These are phyloP conservation scores for Squalus acanthias DNA, from an alignment of 2,797 vertebrate species.

Conservation along the genomic window DNA sequence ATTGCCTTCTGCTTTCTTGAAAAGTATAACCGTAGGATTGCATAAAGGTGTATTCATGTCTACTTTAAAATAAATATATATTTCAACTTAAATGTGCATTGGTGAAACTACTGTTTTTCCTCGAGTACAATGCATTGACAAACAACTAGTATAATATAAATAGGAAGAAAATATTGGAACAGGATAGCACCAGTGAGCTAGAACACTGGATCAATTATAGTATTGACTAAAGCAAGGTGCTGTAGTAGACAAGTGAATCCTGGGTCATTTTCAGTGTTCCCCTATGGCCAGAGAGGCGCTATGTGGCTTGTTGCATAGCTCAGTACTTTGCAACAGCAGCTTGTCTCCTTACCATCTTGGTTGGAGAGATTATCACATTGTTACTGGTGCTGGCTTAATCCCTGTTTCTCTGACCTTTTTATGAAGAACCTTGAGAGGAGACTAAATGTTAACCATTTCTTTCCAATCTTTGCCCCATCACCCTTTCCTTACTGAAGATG, in stretches of 20 bases:
- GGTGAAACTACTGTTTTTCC: background rate
- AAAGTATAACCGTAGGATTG: background rate
- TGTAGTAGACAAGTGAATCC: background rate
- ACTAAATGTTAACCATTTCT: background rate
- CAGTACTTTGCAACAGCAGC: background rate
- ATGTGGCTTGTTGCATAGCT: background rate
- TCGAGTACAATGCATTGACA: background rate
- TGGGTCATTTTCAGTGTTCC: background rate
- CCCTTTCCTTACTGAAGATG: background rate
- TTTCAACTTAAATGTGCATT: background rate
- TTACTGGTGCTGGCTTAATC: background rate
- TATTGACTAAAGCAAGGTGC: background rate
- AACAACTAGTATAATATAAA: background rate
- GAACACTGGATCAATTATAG: background rate
- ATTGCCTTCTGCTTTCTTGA: background rate
- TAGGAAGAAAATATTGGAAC: background rate
- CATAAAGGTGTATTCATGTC: background rate
- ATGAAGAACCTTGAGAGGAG: background rate
- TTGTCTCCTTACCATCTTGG: background rate
- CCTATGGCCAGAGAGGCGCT: background rate
- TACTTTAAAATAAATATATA: background rate
- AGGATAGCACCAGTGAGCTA: background rate
- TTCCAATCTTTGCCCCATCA: background rate
- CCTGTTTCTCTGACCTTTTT: background rate
- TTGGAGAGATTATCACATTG: background rate